Percentiles rank a stretch among this genome's conserved stretches.
These are phyloP conservation scores for Elgaria multicarinata DNA, from an alignment of 2,113 vertebrate species.

Conservation along the genomic window DNA sequence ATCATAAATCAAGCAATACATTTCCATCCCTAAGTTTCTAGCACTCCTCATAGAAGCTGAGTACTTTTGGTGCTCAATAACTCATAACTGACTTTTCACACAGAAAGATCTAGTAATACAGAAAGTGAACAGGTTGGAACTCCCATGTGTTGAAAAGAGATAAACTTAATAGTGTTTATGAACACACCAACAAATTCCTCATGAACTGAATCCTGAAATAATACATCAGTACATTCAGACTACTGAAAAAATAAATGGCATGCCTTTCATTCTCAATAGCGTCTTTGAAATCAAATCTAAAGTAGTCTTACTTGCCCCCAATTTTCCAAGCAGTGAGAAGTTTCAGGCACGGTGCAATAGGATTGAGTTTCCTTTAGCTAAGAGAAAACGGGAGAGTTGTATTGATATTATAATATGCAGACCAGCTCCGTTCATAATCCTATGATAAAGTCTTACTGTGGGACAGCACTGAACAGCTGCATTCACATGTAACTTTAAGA, in stretches of 20 bases:
- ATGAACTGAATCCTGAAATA: slow-evolving; percentile 44
- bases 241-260: slow-evolving; percentile 26
- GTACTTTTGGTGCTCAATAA: neutral
- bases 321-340: neutral
- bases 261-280: neutral
- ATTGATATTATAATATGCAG: neutral
- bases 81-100: neutral
- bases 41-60: neutral
- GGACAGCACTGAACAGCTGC: neutral
- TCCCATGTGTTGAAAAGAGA: slow-evolving; percentile 27
- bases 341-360: too few species aligned
- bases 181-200: slow-evolving; percentile 36
- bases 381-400: too few species aligned
- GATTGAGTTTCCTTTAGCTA: neutral
- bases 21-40: neutral
- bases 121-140: slow-evolving; percentile 35
- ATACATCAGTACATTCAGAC: slow-evolving; percentile 57
- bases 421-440: too few species aligned
- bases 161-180: slow-evolving; percentile 58
- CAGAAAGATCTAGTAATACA: neutral
- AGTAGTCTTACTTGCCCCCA: neutral
- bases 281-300: slow-evolving; percentile 38
- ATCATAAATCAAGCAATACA: neutral
- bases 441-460: neutral
- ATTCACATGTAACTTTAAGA: neutral